Evolutionary conservation across 2,797 vertebrate species (phyloP), one percentile per base, ranked within the genome.

Genomic region (Hypotaenidia philippensis): DNA sequence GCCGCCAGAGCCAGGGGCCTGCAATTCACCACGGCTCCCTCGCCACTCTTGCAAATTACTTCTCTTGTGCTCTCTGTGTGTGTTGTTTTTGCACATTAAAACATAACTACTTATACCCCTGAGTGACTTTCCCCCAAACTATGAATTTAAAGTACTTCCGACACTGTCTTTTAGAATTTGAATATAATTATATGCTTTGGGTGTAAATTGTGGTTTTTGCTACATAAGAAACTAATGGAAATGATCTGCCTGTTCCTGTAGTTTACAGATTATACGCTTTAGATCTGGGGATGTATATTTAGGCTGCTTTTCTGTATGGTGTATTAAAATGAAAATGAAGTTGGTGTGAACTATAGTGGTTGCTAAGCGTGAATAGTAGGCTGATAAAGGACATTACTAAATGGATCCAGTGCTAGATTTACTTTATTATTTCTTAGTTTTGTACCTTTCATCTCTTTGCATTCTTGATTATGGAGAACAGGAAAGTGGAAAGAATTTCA

Each of bases 131-230:
- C 23, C 80, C 68, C 81, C 69, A 94, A 96, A 97, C 94, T 93
- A 97, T 97, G 96, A 97, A 97, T 98, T 97, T 97, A 86, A 97
- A 96, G 82, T 96, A 93, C 94, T 98, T 97, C 96, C 2, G 10
- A 96, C 87, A 82, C 96, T 91, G 90, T 97, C 94, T 97, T 97
- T 97, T 93, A 95, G 94, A 96, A 97, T 98, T 97, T 98, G 96
- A 98, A 97, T 98, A 94, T 97, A 97, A 98, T 98, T 97, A 97
- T 92, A 98, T 21, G 84, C 92, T 97, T 97, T 97, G 94, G 64
- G 94, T 97, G 47, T 94, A 98, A 97, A 97, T 95, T 96, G 97
- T 96, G 92, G 52, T 84, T 97, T 98, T 98, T 94, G 75, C 98
- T 97, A 96, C 81, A 63, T 75, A 95, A 94, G 93, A 97, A 98